These are phyloP conservation scores for Choloepus hoffmanni DNA, from an alignment of 2,113 vertebrate species.

Conservation along the genomic window DNA sequence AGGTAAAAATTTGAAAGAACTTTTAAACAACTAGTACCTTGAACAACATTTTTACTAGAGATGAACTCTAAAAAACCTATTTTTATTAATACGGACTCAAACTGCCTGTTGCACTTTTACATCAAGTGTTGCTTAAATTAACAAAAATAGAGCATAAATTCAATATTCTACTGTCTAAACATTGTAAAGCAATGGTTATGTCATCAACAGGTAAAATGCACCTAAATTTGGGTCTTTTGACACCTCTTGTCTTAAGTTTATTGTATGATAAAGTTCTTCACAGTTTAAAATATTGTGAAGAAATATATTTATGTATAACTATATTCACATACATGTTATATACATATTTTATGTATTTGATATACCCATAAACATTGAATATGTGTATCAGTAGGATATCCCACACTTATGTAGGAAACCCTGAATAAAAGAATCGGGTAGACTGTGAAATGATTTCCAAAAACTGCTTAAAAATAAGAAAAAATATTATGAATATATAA, in stretches of 20 bases:
- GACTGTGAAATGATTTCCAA: conserved; percentile 82
- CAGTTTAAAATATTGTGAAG: conserved; percentile 92
- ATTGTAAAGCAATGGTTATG: conserved; percentile 84
- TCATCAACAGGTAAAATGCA: conserved; percentile 86
- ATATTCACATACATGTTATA: conserved; percentile 87
- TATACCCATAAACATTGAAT: conserved; percentile 84
- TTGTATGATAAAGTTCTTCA: conserved; percentile 88
- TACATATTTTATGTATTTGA: conserved; percentile 85
- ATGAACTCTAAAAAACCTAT: conserved; percentile 44
- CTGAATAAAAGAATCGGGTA: conserved; percentile 80
- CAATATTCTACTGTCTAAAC: conserved; percentile 83
- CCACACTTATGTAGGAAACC: conserved; percentile 81
- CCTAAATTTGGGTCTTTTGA: conserved; percentile 86
- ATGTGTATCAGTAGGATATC: conserved; percentile 81
- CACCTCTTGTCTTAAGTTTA: conserved; percentile 84
- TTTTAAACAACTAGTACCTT: conserved; percentile 65
- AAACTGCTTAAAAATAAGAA: conserved; percentile 81
- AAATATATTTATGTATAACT: conserved; percentile 88
- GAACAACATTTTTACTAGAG: conserved; percentile 60
- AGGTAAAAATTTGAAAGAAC: conserved; percentile 70
- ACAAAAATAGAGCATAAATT: conserved; percentile 85
- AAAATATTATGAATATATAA: conserved; percentile 64
- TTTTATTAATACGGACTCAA: conserved; percentile 51
- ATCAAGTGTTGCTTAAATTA: conserved; percentile 81
- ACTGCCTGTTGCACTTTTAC: conserved; percentile 72